These are phyloP conservation scores for Leucoraja ocellata DNA, from an alignment of 2,797 vertebrate genomes.

Conservation along the genomic window DNA sequence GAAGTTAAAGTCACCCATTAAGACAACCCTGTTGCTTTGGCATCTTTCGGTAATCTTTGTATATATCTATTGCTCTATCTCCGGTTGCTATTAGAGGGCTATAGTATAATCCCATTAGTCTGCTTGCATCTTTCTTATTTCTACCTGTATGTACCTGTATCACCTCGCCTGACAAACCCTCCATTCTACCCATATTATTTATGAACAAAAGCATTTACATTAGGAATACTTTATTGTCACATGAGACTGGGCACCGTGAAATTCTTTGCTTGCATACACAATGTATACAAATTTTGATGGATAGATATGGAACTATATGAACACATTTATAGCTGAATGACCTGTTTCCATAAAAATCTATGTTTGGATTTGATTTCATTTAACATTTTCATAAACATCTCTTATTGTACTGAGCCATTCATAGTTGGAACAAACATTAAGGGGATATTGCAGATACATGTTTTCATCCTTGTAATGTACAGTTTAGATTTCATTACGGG, in stretches of 20 bases:
- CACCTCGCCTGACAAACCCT: no score
- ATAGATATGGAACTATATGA: neutral
- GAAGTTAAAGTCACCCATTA: no score
- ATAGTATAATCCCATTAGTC: no score
- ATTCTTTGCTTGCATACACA: no score
- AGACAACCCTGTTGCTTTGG: no score
- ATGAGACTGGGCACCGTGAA: no score
- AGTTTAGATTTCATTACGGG: neutral
- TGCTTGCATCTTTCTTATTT: no score
- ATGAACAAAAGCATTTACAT: neutral
- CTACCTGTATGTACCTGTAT: no score
- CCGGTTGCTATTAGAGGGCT: no score
- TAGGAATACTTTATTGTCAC: no score
- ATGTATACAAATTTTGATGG: neutral
- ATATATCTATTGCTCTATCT: no score
- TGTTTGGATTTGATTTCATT: constrained; percentile 3
- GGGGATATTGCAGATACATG: neutral
- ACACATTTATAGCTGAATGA: neutral
- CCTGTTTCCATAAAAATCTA: neutral
- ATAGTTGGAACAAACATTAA: constrained; percentile 9
- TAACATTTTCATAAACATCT: neutral
- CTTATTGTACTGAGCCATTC: neutral
- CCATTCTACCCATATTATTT: neutral
- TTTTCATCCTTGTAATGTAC: neutral
- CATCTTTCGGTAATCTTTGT: no score